phyloP scores from a whole-genome alignment of 2,888 invertebrate species.

The Agrilus biguttatus region DNA sequence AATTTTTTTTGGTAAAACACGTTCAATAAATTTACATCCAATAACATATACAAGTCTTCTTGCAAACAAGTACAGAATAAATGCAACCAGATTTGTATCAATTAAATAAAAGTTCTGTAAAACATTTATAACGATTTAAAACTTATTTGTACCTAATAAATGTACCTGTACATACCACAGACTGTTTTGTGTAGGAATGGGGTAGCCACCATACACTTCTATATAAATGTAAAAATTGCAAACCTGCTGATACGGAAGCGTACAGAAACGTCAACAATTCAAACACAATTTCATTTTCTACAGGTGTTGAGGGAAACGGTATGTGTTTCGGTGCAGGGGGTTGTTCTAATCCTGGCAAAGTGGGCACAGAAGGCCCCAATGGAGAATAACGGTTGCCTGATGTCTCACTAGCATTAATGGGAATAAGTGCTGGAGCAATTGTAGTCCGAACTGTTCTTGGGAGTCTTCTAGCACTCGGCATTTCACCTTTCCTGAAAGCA shows the following conservation, averaged over 20 bases:
- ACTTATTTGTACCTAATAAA: neutral
- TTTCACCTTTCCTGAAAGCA: conserved; percentile 13
- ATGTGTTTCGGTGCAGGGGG: conserved; percentile 61
- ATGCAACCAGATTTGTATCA: conserved; percentile 72
- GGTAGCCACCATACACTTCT: conserved; percentile 96
- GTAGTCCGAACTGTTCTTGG: conserved; percentile 17
- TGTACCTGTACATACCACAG: conserved; percentile 51
- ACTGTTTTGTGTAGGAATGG: conserved; percentile 75
- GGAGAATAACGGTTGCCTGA: conserved; percentile 19
- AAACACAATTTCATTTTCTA: conserved; percentile 69
- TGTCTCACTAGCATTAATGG: conserved; percentile 18
- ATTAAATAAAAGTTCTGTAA: conserved; percentile 91
- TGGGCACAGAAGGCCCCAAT: conserved; percentile 18
- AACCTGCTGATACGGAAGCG: conserved; percentile 58
- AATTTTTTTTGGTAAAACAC: conserved; percentile 15
- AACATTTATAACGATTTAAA: conserved; percentile 1
- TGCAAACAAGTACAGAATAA: conserved; percentile 68
- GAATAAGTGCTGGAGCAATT: conserved; percentile 16
- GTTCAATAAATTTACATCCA: conserved; percentile 21
- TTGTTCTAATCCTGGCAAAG: conserved; percentile 24
- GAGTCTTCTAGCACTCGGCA: conserved; percentile 14
- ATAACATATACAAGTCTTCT: conserved; percentile 57
- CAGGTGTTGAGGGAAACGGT: conserved; percentile 63
- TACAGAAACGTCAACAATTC: conserved; percentile 75
- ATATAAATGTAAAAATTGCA: conserved; percentile 91